Evolutionary conservation across 2,113 vertebrate species (phyloP), one percentile per base, ranked within the genome.

Genomic region (Phodopus roborovskii): DNA sequence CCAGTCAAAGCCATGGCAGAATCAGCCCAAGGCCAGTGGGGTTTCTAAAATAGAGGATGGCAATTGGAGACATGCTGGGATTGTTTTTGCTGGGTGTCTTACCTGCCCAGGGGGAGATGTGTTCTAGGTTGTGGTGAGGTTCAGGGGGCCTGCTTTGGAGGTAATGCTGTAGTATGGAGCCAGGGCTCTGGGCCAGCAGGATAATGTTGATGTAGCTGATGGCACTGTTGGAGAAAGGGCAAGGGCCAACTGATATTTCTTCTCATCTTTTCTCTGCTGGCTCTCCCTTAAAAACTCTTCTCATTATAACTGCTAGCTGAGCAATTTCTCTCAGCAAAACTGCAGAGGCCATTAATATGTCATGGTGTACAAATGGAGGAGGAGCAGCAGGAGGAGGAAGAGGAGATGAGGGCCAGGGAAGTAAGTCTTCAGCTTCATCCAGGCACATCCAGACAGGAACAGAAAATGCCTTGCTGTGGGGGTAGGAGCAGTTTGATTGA

Each of bases 401-500:
- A 68, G 78, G 53, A 39, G 48, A 75, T 7, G 62, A 74, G 84
- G 60, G 79, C 45, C 9, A 79, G 42, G 16, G 60, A 89, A 91
- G 16, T 60, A 89, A 91, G 28, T 13, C 16, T 56, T 86, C 42
- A 53, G 78, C 86, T 92, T 97, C 92, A 94, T 97, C 89, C 45
- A 95, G 79, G 96, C 89, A 92, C 24, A 82, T 16, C 74, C 86
- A 90, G 82, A 96, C 33, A 94, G 83, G 64, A 94, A 93, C 74
- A 96, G 82, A 95, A 91, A 91, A 70, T 83, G 82, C 95, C 88
- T 94, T 90, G 95, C 60, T 56, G 9, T 96, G 36, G 94, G 86
- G 48, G 48, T 84, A 45, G 94, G 93, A 95, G 22, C 73, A 79
- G 42, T 96, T 96, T 96, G 96, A 97, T 88, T 97, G 97, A 97